Percentiles rank a stretch among this genome's conserved stretches.
Evolutionary conservation across 2,113 vertebrate species (phyloP).

Genomic region (Gadus chalcogrammus): DNA sequence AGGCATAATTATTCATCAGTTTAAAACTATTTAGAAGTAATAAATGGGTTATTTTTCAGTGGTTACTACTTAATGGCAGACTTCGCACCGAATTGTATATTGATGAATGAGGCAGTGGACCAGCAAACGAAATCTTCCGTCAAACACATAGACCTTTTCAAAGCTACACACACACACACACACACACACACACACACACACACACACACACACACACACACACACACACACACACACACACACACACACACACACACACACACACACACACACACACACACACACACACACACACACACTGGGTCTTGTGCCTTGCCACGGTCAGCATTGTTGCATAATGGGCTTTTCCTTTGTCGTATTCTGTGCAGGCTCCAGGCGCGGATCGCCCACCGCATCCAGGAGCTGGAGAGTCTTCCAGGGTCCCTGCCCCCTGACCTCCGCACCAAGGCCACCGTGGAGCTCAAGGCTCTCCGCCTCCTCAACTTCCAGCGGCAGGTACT

Average conservation of each 20-base stretch:
- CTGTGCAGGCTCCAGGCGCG: conserved; percentile 88
- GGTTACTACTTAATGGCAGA: no score
- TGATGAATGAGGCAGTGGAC: no score
- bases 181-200: no score
- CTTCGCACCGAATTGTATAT: no score
- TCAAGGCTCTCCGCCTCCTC: conserved; percentile 92
- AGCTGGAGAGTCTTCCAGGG: conserved; percentile 94
- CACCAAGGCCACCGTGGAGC: conserved; percentile 95
- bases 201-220: neutral
- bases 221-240: conserved; percentile 1
- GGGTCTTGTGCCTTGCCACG: neutral
- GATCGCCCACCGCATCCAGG: conserved; percentile 96
- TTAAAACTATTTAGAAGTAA: no score
- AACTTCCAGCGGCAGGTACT: conserved; percentile 96
- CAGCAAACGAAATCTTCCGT: no score
- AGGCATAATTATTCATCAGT: no score
- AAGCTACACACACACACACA: no score
- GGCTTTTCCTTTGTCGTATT: neutral
- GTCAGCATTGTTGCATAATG: no score
- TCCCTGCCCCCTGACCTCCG: conserved; percentile 92
- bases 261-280: no score
- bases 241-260: neutral
- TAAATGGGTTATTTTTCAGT: no score
- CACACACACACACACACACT: neutral
- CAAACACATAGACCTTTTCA: no score